These are phyloP conservation scores for Phrynocephalus forsythii DNA, from an alignment of 2,797 vertebrate genomes.

Conservation along the genomic window DNA sequence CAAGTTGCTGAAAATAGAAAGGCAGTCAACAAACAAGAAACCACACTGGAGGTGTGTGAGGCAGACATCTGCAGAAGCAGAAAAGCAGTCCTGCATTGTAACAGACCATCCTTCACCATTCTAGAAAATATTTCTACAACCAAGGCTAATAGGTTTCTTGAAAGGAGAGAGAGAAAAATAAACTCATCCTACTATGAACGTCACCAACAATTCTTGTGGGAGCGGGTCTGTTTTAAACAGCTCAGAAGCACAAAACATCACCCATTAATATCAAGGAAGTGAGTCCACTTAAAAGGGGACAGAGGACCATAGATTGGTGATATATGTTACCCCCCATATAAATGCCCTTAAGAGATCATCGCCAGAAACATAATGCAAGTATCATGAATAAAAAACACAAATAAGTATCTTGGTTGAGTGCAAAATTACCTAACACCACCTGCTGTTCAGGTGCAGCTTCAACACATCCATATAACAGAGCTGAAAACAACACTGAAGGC, in stretches of 20 bases:
- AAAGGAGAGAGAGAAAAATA: not conserved
- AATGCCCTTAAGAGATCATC: no score
- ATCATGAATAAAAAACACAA: no score
- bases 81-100: accelerated
- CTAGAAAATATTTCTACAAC: constrained; percentile 7
- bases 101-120: not conserved
- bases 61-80: not conserved
- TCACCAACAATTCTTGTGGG: not conserved
- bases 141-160: not conserved
- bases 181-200: not conserved
- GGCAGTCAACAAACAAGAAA: not conserved
- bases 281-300: constrained; percentile 51
- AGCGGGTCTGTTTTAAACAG: not conserved
- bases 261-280: constrained; percentile 49
- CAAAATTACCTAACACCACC: not conserved
- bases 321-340: not conserved
- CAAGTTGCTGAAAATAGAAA: not conserved
- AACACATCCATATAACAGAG: not conserved
- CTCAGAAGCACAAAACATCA: not conserved
- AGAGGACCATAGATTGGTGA: constrained; percentile 4
- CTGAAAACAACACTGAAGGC: not conserved
- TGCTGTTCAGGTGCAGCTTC: not conserved
- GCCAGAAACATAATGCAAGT: no score
- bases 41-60: not conserved
- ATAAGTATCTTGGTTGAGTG: not conserved